phyloP scores from a whole-genome alignment of 2,888 invertebrate species.

The Gisinianus flammeolus region DNA sequence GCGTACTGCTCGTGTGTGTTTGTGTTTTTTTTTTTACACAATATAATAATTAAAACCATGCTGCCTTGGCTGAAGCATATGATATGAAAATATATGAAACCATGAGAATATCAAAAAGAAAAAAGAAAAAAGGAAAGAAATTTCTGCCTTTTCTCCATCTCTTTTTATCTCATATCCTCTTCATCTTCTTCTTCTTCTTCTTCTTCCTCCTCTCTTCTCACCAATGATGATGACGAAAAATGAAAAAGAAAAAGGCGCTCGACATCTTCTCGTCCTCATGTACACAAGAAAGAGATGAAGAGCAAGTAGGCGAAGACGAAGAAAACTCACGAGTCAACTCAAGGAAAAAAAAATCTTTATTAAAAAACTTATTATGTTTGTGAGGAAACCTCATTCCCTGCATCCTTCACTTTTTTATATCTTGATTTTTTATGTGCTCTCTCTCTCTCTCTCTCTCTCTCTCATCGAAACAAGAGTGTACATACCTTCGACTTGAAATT shows the following conservation, averaged over 20 bases:
- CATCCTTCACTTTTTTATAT: conserved; percentile 25
- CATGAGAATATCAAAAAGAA: too few relatives aligned
- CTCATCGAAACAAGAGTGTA: neutral
- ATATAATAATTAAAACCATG: too few relatives aligned
- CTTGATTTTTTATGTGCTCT: conserved; percentile 9
- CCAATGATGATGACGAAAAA: neutral
- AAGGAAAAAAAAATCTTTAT: conserved; percentile 40
- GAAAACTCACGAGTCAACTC: conserved; percentile 6
- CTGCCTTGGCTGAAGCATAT: too few relatives aligned
- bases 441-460: conserved; percentile 4
- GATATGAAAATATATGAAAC: too few relatives aligned
- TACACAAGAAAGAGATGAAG: neutral
- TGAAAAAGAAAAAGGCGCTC: neutral
- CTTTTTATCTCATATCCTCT: conserved; percentile 19
- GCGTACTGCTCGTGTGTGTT: too few relatives aligned
- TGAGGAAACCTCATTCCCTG: conserved; percentile 32
- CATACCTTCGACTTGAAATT: too few relatives aligned
- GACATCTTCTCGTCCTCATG: neutral
- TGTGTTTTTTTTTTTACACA: too few relatives aligned
- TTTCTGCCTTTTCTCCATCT: neutral
- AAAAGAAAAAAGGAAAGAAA: neutral
- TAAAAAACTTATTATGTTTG: conserved; percentile 40
- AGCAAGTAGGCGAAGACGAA: neutral
- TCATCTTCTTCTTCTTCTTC: neutral
- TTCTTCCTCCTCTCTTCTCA: neutral